phyloP scores from a whole-genome alignment of 2,888 invertebrate species.

The Xylota segnis region DNA sequence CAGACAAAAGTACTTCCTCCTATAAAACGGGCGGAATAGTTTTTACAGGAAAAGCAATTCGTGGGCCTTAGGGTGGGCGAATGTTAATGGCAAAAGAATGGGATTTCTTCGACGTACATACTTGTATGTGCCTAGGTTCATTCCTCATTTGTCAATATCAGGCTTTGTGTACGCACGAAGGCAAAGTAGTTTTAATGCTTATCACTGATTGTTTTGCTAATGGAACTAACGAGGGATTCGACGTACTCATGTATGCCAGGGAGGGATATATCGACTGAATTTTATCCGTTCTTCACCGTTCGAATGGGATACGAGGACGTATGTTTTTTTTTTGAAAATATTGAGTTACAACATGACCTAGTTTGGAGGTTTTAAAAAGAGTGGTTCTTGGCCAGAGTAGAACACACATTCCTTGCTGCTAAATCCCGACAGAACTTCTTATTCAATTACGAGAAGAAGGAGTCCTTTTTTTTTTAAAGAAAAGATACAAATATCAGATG shows the following conservation, averaged over 20 bases:
- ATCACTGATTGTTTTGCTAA: constrained; percentile 63
- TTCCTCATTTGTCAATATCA: constrained; percentile 42
- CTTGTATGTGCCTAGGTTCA: constrained; percentile 13
- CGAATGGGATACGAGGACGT: not conserved
- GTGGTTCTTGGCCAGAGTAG: not conserved
- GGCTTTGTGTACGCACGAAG: constrained; percentile 34
- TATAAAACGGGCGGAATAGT: not conserved
- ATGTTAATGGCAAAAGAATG: not conserved
- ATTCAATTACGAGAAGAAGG: not conserved
- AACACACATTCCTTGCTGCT: not conserved
- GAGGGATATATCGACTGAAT: not conserved
- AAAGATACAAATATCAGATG: not conserved
- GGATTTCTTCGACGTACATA: constrained; percentile 10
- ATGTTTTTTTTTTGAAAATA: not conserved
- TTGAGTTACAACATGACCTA: not conserved
- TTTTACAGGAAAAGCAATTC: constrained; percentile 13
- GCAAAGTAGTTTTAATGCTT: constrained; percentile 58
- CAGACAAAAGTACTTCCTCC: constrained; percentile 44
- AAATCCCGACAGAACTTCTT: not conserved
- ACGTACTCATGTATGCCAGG: not conserved
- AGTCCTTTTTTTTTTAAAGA: not conserved
- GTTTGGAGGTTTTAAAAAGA: not conserved
- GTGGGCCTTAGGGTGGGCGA: constrained; percentile 4
- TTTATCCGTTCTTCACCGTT: not conserved
- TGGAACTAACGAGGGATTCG: constrained; percentile 43